Base-by-base conservation (phyloP, 2,888 invertebrate species). In the Eristalis arbustorum region DNA sequence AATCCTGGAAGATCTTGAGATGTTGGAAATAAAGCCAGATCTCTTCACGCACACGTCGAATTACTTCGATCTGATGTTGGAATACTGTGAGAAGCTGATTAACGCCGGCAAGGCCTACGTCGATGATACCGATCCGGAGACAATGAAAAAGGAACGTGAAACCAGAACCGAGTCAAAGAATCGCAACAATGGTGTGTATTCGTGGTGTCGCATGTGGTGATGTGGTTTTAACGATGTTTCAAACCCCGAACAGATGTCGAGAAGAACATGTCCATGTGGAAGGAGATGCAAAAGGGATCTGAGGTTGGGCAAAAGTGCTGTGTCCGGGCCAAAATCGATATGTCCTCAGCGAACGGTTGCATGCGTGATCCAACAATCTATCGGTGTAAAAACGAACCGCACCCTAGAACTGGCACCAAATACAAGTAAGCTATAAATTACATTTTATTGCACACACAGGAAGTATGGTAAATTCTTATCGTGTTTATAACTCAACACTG, bases 351-450 rank as follows among this genome's bases (percentile, higher is more conserved):
- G 22, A 99, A 99, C 93, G 99, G 99, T 1, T 99, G 99, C 90
- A 93, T 99, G 95, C 94, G 99, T 42, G 99, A 99, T 94, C 99
- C 99, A 37, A 99, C 99, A 28, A 98, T 99, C 90, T 99, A 99
- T 92, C 94, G 99, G 18, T 99, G 99, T 93, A 99, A 99, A 93
- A 96, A 96, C 71, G 99, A 99, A 91, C 94, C 96, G 0, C 99
- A 99, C 94, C 98, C 99, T 0, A 94, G 97, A 34, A 99, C 99
- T 8, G 98, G 98, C 76, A 95, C 94, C 28, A 96, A 98, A 93
- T 99, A 99, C 94, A 99, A 98, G 98, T 98, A 93, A 91, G 94
- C 83, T 1, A 1, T 13, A 10, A 61, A 22, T 34, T 4, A 57
- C 23, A 42, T 22, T 75, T 18, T 34, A 34, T 34, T 34, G 63